Base-by-base conservation (phyloP, 2,113 vertebrate species). In the Micromys minutus region DNA sequence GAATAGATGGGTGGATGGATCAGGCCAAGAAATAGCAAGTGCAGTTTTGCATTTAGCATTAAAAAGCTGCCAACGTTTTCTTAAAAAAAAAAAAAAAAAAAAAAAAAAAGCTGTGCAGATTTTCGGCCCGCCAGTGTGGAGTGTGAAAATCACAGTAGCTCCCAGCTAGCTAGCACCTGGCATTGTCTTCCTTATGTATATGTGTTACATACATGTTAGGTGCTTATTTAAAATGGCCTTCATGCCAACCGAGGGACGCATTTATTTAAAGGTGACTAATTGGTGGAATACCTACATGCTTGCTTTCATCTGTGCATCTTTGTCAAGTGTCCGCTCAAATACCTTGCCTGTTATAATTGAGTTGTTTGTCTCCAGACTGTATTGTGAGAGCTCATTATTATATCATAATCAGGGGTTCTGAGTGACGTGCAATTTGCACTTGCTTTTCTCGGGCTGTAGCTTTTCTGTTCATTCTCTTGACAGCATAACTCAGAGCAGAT, bases 301-400 rank as follows among this genome's bases (percentile, higher is more conserved):
- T 87, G n/a, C 87, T 94, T 92, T 85, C 42, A 15, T 90, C 42
- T 90, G 3, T 67, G 24, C 63, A 26, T 92, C 47, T 83, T 96
- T 71, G 57, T 21, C 26, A 86, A 55, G 29, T 87, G 11, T 71
- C 85, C 71, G 2, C 86, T 90, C 59, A 87, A 22, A 59, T 79
- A 42, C 52, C 67, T 81, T 55, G 50, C 47, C 36, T 71, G 29
- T 55, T 55, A 4, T 52, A 88, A 89, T 10, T 17, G 52, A 69
- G 24, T 36, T 94, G 8, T 77, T 89, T 90, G 36, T 77, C 59
- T 52, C 34, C 75, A 55, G 24, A 47, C 47, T 83, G 63, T 26
- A 71, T 71, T 95, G 3, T 80, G 79, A 80, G 55, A 75, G 34
- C 65, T 86, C 24, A 63, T 89, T 90, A 77, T 81, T 88, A 50